These are phyloP conservation scores for Acanthurus leucopareius DNA, from an alignment of 2,797 vertebrate genomes.

Conservation along the genomic window DNA sequence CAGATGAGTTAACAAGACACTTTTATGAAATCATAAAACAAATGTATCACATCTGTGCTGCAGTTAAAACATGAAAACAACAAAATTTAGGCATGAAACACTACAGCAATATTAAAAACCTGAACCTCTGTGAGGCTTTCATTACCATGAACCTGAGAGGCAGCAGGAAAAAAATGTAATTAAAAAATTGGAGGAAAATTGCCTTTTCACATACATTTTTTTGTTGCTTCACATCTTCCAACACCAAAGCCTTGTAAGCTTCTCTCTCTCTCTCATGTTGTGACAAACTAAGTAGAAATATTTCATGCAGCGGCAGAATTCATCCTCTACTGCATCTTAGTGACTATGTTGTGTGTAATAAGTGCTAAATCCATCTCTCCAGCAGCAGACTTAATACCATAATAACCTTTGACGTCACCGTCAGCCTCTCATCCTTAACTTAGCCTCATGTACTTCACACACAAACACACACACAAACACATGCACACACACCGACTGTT, in stretches of 20 bases:
- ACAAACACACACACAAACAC: background rate
- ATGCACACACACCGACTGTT: too few species aligned
- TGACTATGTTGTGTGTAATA: constrained; percentile 23
- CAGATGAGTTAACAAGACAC: too few species aligned
- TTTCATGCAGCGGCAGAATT: constrained; percentile 19
- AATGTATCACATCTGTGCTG: background rate
- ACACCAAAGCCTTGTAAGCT: background rate
- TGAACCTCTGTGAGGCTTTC: background rate
- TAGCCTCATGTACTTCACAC: constrained; percentile 7
- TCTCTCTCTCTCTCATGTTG: constrained; percentile 9
- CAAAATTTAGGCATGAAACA: background rate
- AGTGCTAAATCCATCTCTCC: constrained; percentile 46
- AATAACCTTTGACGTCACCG: constrained; percentile 48
- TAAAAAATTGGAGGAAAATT: background rate
- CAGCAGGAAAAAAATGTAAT: background rate
- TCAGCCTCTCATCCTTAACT: constrained; percentile 41
- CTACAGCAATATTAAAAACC: background rate
- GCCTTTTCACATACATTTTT: background rate
- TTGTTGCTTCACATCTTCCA: background rate
- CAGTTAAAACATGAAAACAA: background rate
- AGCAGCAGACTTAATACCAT: constrained; percentile 32
- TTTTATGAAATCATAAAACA: background rate
- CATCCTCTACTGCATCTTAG: constrained; percentile 16
- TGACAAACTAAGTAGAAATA: background rate
- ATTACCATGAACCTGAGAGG: background rate